Base-by-base conservation (phyloP, 2,113 vertebrate genomes). In the Daboia siamensis region DNA sequence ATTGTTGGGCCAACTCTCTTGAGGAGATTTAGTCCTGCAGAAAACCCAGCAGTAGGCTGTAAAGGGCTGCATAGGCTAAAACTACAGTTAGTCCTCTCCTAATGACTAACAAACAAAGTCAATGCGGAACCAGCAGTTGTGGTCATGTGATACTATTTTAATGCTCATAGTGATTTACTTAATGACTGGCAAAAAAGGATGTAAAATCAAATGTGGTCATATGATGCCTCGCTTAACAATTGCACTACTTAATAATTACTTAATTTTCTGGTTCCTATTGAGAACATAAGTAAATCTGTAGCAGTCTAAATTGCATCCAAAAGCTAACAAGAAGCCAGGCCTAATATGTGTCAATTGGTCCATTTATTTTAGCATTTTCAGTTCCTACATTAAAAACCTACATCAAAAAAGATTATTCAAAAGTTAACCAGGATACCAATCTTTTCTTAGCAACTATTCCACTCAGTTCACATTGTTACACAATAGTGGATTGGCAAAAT, bases 401-500 rank as follows among this genome's bases (percentile, higher is more conserved):
- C 97, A 97, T 96, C 80, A 95, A 95, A 95, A 51, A 94, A 93
- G 4, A 21, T 94, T 94, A 92, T 95, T 96, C 95, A 95, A 96
- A 95, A 93, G 64, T 93, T 93, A 93, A 93, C 89, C 93, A 64
- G 92, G 95, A 95, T 93, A 93, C 96, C 95, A 96, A 92, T 93
- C 92, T 94, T 93, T 95, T 97, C 94, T 94, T 96, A 93, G 95
- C 96, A 96, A 97, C 95, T 95, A 51, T 96, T 94, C 95, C 91
- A 94, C 96, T 96, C 93, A 94, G 93, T 96, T 97, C 96, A 96
- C 93, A 96, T 94, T 95, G 64, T 93, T 90, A 92, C 95, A 97
- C 97, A 97, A 97, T 97, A 96, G 97, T 93, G 95, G 96, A 97
- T 94, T 97, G 95, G 95, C 93, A 96, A 94, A 96, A 96, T 96